Conservation (phyloP, 2,113 vertebrate genomes). For the Jaculus jaculus region DNA sequence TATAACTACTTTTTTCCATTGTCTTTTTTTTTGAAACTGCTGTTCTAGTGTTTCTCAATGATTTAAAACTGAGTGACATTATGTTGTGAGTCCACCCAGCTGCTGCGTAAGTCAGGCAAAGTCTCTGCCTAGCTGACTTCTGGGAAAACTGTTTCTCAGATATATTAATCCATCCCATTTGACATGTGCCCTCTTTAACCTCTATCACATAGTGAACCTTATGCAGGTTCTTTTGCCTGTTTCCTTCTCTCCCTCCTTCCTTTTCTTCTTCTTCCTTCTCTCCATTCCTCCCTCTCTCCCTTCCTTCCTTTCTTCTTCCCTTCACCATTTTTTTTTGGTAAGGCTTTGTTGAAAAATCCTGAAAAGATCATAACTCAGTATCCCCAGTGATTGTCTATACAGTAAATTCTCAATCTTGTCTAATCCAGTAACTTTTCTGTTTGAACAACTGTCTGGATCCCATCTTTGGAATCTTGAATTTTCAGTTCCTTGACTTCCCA, state of each 20-base stretch:
- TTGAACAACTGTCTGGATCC: not conserved
- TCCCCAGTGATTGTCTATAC: not conserved
- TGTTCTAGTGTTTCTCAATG: conserved; percentile 41
- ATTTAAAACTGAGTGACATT: conserved; percentile 43
- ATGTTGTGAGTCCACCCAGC: not conserved
- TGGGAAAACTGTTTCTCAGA: not conserved
- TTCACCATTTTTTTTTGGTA: not conserved
- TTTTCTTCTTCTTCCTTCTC: too few species aligned
- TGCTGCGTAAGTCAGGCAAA: conserved; percentile 10
- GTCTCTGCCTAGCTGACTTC: not conserved
- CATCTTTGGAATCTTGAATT: conserved; percentile 12
- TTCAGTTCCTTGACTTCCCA: not conserved
- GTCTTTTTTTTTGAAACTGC: conserved; percentile 17
- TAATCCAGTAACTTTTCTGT: not conserved
- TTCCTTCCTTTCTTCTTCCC: not conserved
- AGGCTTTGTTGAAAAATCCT: not conserved
- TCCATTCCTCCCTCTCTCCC: not conserved
- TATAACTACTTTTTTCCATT: conserved; percentile 36
- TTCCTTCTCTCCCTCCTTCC: not conserved
- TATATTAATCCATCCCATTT: not conserved
- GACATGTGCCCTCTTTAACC: not conserved
- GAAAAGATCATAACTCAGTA: not conserved
- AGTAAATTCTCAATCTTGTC: not conserved
- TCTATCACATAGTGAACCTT: not conserved
- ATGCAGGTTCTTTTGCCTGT: not conserved